Base-by-base conservation (phyloP, 2,888 invertebrate species). In the Agapetus fuscipes region DNA sequence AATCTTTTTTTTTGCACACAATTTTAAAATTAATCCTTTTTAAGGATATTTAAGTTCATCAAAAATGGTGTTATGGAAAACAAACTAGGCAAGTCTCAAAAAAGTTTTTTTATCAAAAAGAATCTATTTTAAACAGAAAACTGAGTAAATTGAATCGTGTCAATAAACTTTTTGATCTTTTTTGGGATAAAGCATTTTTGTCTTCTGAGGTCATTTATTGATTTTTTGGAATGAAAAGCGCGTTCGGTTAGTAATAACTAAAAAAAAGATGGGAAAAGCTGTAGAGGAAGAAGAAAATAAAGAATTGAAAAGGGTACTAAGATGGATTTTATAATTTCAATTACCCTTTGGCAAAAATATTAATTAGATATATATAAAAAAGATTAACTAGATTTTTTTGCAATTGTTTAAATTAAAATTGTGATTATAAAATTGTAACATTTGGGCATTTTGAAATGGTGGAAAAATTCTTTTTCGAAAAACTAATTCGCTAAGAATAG, bases 181-280 rank as follows among this genome's bases (percentile, higher is more conserved):
- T 31, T 27, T n/a, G n/a, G n/a, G n/a, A n/a, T n/a, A n/a, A n/a
- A n/a, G n/a, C n/a, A n/a, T n/a, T n/a, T n/a, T n/a, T n/a, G n/a
- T n/a, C n/a, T n/a, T n/a, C n/a, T n/a, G n/a, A n/a, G n/a, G n/a
- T 11, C 12, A 36, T 39, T 27, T 27, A n/a, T 27, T 27, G 3
- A 7, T 27, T 27, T 27, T 27, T 27, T 27, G 27, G 27, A 43
- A 28, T 39, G 37, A 39, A 41, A 39, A 31, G 46, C 46, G 44
- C 45, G 48, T 46, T 45, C 48, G 33, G 37, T 48, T 48, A 49
- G 49, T 49, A 49, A 50, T 50, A 50, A 47, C 48, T 45, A 43
- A 43, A 48, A 45, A 45, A 9, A 43, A 17, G 16, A 24, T 37
- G 15, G 26, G 37, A 34, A 17, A 33, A 15, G 25, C 16, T 31